Base-by-base conservation (phyloP, 1,140 invertebrate species). In the Berghia stephanieae region DNA sequence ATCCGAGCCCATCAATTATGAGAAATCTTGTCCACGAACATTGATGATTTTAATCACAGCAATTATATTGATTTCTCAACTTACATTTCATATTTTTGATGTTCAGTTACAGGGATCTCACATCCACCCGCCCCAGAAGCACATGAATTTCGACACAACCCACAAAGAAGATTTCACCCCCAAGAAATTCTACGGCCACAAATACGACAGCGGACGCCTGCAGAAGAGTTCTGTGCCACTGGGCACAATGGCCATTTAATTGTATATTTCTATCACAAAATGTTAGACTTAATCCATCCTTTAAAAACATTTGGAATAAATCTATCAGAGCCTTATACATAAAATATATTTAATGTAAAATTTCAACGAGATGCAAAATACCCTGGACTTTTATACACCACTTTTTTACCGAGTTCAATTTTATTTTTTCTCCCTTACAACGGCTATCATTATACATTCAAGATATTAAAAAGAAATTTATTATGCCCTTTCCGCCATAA, bases 191-290 rank as follows among this genome's bases (percentile, higher is more conserved):
- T 81, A 83, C 21, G 80, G 78, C 34, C 78, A 82, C 16, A 60
- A 63, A 2, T 84, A 83, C 40, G 85, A 87, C 73, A 73, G 82
- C 16, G 83, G 83, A 43, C 71, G 81, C 10, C 69, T 87, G 42
- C 85, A 86, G 79, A 81, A 80, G 44, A 86, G 85, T 80, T 85
- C 83, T 42, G 85, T 87, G 3, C 85, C 86, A 2, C 70, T 87
- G 10, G 86, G 86, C 21, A 86, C 86, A 16, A 76, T 86, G 81
- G 49, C 44, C 36, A 60, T 78, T 24, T 75, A 5, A n/a, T 69
- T 27, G n/a, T 24, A 13, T 24, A 66, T 66, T 24, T 21, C 2
- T 24, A 16, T 24, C 49, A 52, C 49, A 66, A 3, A 1, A 34
- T 21, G 36, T 68, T 36, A 21, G 27, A 10, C 31, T 10, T 31